Conservation (phyloP, 2,888 invertebrate species). For the Cephus runcator region DNA sequence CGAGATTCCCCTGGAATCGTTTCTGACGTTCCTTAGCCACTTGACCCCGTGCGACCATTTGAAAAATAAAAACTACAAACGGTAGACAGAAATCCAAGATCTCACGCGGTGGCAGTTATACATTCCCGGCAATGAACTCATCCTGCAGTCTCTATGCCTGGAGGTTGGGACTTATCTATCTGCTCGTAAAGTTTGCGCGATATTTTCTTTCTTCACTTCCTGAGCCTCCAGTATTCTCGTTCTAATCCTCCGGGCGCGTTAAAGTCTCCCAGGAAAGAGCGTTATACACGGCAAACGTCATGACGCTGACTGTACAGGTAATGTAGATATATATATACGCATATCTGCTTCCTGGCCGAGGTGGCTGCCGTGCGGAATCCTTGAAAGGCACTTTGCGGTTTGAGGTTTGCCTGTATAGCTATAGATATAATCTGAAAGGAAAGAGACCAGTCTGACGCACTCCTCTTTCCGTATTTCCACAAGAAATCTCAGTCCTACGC, state of each 20-base stretch:
- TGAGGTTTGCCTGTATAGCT: background rate
- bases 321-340: background rate
- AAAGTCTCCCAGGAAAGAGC: background rate
- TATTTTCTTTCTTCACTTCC: background rate
- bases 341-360: background rate
- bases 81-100: background rate
- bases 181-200: background rate
- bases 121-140: background rate
- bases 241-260: background rate
- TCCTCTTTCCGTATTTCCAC: background rate
- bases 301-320: background rate
- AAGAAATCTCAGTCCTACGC: background rate
- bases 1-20: conserved; percentile 12
- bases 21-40: background rate
- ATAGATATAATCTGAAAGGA: background rate
- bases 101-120: background rate
- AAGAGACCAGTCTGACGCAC: background rate
- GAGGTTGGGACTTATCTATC: background rate
- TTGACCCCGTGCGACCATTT: conserved; percentile 16
- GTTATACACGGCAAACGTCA: background rate
- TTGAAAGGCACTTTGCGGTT: background rate
- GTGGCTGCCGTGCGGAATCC: background rate
- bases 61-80: background rate
- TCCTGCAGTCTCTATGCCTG: background rate
- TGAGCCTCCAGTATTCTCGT: background rate